Base-by-base conservation (phyloP, 2,888 invertebrate species). In the Eurytoma californica region DNA sequence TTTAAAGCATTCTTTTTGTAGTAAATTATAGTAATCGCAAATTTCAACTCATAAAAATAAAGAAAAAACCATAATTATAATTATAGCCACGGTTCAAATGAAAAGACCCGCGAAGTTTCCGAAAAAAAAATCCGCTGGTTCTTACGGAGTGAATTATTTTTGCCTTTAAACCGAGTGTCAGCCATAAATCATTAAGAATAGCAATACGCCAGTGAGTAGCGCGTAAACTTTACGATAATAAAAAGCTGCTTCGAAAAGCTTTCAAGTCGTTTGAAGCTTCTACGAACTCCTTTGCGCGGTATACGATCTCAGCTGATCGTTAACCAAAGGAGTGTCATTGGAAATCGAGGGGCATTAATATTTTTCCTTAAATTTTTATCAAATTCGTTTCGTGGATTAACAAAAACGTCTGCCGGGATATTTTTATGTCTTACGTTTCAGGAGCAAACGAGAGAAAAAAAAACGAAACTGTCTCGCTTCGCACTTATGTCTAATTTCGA, bases 101-200 rank as follows among this genome's bases (percentile, higher is more conserved):
- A 39, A 39, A 39, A 39, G 39, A 1, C 39, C 9, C 9, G 9
- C 39, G 39, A 39, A 5, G 3, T 39, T 39, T 39, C 39, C 39
- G 4, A 30, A 53, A 58, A 16, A 47, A 66, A 14, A 72, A 60
- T 72, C 47, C 20, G 73, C 39, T 77, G 20, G 30, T 57, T 24
- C 69, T 47, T 73, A 66, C 16, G 39, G 65, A 65, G 39, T 49
- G 16, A 57, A 73, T 73, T 39, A 66, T 49, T 66, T 73, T 14
- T 73, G 57, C 73, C 73, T 73, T 73, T 47, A 24, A 55, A 65
- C 49, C 24, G 28, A 73, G 39, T 57, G 55, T 66, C 65, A 73
- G 30, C 57, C 65, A 57, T 57, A 47, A 65, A 55, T 47, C 24
- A 73, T 66, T 57, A 73, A 47, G 12, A 30, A 49, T 39, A 49